Percentiles rank a stretch among this genome's conserved stretches.
phyloP scores from a whole-genome alignment of 1,140 invertebrate genomes.

The Formica selysi region DNA sequence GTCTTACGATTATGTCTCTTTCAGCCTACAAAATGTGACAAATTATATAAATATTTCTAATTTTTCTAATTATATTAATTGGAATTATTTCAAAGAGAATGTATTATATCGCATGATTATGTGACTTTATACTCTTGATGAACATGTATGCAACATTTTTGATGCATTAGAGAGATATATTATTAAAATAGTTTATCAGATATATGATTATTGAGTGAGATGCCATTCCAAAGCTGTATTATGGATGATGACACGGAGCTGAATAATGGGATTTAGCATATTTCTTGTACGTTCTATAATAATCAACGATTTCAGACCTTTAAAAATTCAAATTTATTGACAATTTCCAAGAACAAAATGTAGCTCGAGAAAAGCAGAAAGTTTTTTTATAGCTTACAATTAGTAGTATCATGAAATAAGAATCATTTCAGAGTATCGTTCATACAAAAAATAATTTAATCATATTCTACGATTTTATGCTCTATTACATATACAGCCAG shows the following conservation, averaged over 20 bases:
- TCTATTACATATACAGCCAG: background rate
- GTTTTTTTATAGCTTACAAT: background rate
- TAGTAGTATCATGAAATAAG: background rate
- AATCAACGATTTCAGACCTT: conserved; percentile 71
- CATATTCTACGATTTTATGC: background rate
- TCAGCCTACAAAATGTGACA: too few relatives aligned
- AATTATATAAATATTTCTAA: background rate
- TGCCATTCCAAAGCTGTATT: conserved; percentile 63
- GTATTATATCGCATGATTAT: conserved; percentile 64
- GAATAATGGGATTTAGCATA: conserved; percentile 62
- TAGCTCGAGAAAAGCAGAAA: background rate
- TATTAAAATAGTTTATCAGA: conserved; percentile 5
- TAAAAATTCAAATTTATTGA: conserved; percentile 56
- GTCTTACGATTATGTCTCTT: conserved; percentile 57
- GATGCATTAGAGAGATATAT: conserved; percentile 3
- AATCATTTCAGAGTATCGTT: background rate
- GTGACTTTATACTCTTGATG: conserved; percentile 40
- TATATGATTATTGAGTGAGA: background rate
- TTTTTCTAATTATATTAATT: background rate
- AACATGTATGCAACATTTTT: conserved; percentile 62
- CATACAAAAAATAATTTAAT: background rate
- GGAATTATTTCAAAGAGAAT: conserved; percentile 26
- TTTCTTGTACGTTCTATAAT: conserved; percentile 68
- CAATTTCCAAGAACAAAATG: conserved; percentile 11
- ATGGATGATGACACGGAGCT: conserved; percentile 71